Conservation (phyloP, 1,140 invertebrate species). For the Drosophila pseudoananassae region DNA sequence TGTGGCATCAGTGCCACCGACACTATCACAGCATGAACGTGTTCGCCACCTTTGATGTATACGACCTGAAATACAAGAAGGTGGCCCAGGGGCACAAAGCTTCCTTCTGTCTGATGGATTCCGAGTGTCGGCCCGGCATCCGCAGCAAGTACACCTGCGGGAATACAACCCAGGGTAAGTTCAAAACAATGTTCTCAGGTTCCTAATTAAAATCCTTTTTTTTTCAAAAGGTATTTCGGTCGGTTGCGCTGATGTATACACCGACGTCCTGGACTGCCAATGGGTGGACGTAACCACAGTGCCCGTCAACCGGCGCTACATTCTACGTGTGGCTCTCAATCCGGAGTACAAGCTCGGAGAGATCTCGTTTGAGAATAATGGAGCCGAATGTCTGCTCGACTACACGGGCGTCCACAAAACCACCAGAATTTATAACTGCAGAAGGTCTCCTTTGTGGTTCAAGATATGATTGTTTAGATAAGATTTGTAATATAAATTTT, state of each 20-base stretch:
- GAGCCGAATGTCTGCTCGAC: slow-evolving; percentile 91
- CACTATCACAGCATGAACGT: slow-evolving; percentile 99
- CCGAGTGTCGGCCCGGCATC: slow-evolving; percentile 91
- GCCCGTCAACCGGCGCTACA: slow-evolving; percentile 90
- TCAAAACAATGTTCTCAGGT: slow-evolving; percentile 61
- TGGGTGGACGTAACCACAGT: slow-evolving; percentile 98
- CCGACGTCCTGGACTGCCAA: slow-evolving; percentile 97
- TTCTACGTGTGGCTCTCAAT: slow-evolving; percentile 93
- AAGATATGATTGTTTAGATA: slow-evolving; percentile 10
- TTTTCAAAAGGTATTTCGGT: slow-evolving; percentile 91
- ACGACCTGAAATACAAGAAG: slow-evolving; percentile 88
- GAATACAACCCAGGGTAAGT: slow-evolving; percentile 92
- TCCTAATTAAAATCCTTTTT: slow-evolving; percentile 26
- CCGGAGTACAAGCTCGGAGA: slow-evolving; percentile 91
- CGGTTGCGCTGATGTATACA: slow-evolving; percentile 97
- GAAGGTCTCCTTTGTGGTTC: slow-evolving; percentile 86
- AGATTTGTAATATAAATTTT: background rate
- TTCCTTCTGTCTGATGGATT: slow-evolving; percentile 98
- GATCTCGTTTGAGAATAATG: slow-evolving; percentile 95
- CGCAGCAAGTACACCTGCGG: slow-evolving; percentile 92
- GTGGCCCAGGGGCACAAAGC: slow-evolving; percentile 98
- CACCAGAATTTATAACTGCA: slow-evolving; percentile 90
- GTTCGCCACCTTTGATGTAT: slow-evolving; percentile 97
- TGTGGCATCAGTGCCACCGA: slow-evolving; percentile 98
- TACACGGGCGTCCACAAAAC: slow-evolving; percentile 88